Evolutionary conservation across 2,113 vertebrate species (phyloP).

Genomic region (Erpornis zantholeuca): DNA sequence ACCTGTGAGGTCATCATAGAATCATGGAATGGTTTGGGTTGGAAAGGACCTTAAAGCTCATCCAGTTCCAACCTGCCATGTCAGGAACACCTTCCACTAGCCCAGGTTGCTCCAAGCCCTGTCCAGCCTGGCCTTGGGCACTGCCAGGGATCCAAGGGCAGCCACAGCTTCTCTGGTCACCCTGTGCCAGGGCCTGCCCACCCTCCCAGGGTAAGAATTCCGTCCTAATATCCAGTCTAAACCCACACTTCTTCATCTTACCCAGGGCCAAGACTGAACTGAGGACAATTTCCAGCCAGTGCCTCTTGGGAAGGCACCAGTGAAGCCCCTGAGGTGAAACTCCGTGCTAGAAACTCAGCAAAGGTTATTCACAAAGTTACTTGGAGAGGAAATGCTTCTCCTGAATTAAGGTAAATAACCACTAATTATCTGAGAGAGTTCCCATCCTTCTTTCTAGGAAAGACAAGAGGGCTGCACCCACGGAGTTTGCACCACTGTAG

Average conservation of each 20-base stretch:
- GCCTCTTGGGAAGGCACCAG: neutral
- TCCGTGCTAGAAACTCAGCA: neutral
- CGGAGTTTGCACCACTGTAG: neutral
- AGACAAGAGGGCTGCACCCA: neutral
- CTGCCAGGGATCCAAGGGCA: neutral
- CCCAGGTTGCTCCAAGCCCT: neutral
- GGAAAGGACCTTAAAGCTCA: neutral
- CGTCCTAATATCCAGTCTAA: neutral
- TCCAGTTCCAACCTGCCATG: rapidly evolving
- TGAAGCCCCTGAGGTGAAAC: neutral
- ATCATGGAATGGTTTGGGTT: neutral
- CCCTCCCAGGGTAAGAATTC: rapidly evolving
- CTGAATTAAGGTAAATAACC: neutral
- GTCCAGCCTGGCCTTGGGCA: neutral
- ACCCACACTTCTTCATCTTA: neutral
- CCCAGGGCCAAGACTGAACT: neutral
- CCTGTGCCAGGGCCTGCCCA: neutral
- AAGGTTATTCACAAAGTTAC: neutral
- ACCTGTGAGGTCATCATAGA: neutral
- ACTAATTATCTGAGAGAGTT: neutral
- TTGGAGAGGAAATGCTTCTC: neutral
- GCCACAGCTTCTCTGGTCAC: neutral
- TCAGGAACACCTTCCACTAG: rapidly evolving
- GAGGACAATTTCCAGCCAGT: neutral
- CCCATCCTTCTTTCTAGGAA: neutral